These are phyloP conservation scores for Volucella zonaria DNA, from an alignment of 2,888 invertebrate genomes.

Conservation along the genomic window DNA sequence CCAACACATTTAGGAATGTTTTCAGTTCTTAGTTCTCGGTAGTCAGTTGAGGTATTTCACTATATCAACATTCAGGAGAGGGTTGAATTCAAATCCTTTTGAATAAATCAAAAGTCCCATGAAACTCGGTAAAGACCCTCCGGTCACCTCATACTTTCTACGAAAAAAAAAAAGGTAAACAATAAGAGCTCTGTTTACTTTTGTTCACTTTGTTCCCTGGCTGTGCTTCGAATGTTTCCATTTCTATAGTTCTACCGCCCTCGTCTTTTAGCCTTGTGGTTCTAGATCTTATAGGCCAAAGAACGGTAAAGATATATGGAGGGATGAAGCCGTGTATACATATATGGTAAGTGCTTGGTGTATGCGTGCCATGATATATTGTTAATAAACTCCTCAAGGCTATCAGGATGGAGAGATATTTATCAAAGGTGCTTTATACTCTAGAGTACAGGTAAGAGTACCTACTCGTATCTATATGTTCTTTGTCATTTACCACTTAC, in stretches of 20 bases:
- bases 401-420: constrained; percentile 25
- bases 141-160: constrained; percentile 14
- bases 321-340: too few relatives aligned
- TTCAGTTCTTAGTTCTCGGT: not conserved
- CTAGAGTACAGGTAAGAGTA: not conserved
- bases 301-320: not conserved
- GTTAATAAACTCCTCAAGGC: constrained; percentile 38
- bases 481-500: not conserved
- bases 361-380: constrained; percentile 14
- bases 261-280: not conserved
- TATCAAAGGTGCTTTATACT: constrained; percentile 23
- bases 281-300: not conserved
- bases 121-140: not conserved
- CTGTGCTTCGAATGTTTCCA: not conserved
- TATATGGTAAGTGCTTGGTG: too few relatives aligned
- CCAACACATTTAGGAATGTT: not conserved
- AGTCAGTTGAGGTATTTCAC: not conserved
- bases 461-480: not conserved
- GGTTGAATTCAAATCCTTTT: constrained; percentile 22
- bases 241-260: too few relatives aligned
- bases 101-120: constrained; percentile 42
- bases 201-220: not conserved
- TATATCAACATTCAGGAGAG: constrained; percentile 7
- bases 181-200: not conserved
- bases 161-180: not conserved